Evolutionary conservation across 2,888 invertebrate species (phyloP).

Genomic region (Drosophila borealis): DNA sequence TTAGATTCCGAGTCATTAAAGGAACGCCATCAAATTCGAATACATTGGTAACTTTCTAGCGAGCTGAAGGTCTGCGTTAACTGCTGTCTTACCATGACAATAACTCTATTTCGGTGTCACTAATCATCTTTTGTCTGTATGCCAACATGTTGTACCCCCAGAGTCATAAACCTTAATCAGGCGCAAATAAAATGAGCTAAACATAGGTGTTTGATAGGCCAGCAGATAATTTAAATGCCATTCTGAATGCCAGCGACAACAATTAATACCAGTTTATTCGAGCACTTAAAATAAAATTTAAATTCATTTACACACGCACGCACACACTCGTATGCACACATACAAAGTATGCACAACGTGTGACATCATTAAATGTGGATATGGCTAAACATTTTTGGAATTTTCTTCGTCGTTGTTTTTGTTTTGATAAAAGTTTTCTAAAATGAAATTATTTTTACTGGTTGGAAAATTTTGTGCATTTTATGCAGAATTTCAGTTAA

Average conservation of each 20-base stretch:
- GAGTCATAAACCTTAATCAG: conserved; percentile 61
- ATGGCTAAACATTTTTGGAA: conserved; percentile 45
- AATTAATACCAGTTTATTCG: conserved; percentile 75
- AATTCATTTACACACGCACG: conserved; percentile 48
- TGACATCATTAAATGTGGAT: conserved; percentile 58
- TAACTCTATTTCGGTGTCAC: conserved; percentile 31
- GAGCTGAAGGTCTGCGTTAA: conserved; percentile 21
- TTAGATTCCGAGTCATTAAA: conserved; percentile 11
- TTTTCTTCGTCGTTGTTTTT: conserved; percentile 43
- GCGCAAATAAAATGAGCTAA: conserved; percentile 49
- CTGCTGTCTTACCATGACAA: conserved; percentile 50
- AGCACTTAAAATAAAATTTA: conserved; percentile 70
- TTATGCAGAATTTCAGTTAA: conserved; percentile 75
- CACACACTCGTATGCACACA: background rate
- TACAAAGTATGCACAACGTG: conserved; percentile 23
- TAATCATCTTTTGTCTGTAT: conserved; percentile 51
- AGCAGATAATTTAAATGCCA: conserved; percentile 55
- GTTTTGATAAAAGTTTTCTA: conserved; percentile 53
- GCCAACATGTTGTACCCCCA: conserved; percentile 29
- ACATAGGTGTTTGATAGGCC: conserved; percentile 34
- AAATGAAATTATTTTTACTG: conserved; percentile 44
- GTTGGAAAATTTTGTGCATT: conserved; percentile 68
- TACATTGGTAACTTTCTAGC: conserved; percentile 17
- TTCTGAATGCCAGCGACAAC: conserved; percentile 64
- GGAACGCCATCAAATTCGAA: conserved; percentile 6